phyloP scores from a whole-genome alignment of 2,888 invertebrate genomes.

The Oscheius onirici region DNA sequence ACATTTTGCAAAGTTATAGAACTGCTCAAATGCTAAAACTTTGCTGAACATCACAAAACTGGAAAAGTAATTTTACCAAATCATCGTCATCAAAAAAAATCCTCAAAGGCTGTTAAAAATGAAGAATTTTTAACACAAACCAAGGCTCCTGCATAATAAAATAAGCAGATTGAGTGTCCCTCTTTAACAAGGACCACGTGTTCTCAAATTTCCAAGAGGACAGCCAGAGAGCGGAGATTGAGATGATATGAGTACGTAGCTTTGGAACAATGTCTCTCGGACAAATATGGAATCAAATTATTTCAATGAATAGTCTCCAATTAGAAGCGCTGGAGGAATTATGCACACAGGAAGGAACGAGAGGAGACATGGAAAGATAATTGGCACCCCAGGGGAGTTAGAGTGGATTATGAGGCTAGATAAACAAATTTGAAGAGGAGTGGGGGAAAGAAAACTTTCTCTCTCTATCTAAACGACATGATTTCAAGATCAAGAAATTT shows the following conservation, averaged over 20 bases:
- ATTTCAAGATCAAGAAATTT: too few relatives aligned
- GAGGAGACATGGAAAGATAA: not conserved
- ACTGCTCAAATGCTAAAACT: not conserved
- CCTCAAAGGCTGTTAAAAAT: not conserved
- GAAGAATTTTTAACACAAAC: not conserved
- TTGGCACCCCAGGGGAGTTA: conserved; percentile 1
- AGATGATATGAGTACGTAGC: not conserved
- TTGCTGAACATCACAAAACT: too few relatives aligned
- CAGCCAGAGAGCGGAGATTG: not conserved
- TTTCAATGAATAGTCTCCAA: not conserved
- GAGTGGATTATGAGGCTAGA: not conserved
- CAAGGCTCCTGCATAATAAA: not conserved
- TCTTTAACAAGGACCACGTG: conserved; percentile 7
- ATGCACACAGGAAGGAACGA: conserved; percentile 1
- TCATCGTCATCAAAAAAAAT: too few relatives aligned
- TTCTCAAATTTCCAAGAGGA: conserved; percentile 1
- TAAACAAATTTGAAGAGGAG: too few relatives aligned
- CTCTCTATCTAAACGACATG: too few relatives aligned
- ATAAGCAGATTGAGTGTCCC: not conserved
- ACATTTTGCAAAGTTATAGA: not conserved
- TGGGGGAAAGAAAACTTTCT: too few relatives aligned
- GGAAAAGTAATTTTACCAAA: too few relatives aligned
- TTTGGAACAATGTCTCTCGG: not conserved
- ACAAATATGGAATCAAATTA: not conserved
- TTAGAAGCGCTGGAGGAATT: not conserved